A percentile compares a stretch with the other conserved stretches of the same genome.
These are phyloP conservation scores for Acanthochromis polyacanthus DNA, from an alignment of 2,113 vertebrate species.

Conservation along the genomic window DNA sequence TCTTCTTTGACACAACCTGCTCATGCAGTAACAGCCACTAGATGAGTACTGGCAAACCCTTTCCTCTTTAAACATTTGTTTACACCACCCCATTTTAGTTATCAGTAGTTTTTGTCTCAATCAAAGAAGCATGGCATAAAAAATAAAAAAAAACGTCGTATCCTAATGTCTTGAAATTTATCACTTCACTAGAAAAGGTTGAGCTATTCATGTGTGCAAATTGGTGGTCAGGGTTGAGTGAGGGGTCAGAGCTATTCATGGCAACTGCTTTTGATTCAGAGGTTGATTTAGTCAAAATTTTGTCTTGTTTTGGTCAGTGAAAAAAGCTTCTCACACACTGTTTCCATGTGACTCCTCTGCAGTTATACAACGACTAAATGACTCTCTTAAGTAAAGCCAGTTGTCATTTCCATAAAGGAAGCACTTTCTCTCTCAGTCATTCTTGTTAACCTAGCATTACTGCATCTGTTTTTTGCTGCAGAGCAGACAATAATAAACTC, in stretches of 20 bases:
- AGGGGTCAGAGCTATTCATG: no score
- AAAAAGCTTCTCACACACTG: not conserved
- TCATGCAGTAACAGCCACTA: conserved; percentile 5
- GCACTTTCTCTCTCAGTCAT: not conserved
- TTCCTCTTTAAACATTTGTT: not conserved
- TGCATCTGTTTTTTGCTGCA: not conserved
- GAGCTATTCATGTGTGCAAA: not conserved
- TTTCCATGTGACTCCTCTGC: not conserved
- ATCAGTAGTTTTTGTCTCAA: not conserved
- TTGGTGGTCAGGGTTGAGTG: not conserved
- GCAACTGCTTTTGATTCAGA: not conserved
- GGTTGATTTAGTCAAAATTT: not conserved
- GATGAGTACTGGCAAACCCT: not conserved
- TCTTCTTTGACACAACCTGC: conserved; percentile 26
- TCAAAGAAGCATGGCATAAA: not conserved
- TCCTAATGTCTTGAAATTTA: not conserved
- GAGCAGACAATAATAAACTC: not conserved
- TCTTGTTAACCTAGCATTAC: not conserved
- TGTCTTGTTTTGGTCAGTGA: not conserved
- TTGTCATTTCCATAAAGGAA: not conserved
- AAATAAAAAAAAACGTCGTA: not conserved
- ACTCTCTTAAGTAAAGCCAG: not conserved
- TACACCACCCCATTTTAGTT: not conserved
- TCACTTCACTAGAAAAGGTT: not conserved
- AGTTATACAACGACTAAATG: not conserved